phyloP scores from a whole-genome alignment of 2,888 invertebrate genomes.

The Archips crataeganus region DNA sequence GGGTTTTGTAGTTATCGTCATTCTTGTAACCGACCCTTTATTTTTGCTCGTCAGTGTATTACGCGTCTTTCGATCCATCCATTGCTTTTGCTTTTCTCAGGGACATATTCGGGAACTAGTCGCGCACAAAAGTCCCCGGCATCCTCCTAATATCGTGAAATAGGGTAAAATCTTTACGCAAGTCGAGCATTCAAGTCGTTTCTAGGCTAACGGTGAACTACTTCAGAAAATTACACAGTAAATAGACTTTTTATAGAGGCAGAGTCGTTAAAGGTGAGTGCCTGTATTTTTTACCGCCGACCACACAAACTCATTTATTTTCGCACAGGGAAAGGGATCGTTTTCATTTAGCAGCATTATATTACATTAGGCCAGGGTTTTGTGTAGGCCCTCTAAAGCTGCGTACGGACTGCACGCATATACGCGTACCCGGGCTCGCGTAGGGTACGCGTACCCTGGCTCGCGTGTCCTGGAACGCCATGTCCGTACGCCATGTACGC shows the following conservation, averaged over 20 bases:
- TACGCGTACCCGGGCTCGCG: too few relatives aligned
- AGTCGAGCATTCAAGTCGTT: background rate
- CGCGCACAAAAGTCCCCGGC: background rate
- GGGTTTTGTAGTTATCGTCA: too few relatives aligned
- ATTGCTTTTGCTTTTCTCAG: too few relatives aligned
- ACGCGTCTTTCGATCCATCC: too few relatives aligned
- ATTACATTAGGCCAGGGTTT: background rate
- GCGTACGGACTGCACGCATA: too few relatives aligned
- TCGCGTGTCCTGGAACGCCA: too few relatives aligned
- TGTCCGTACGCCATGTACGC: too few relatives aligned
- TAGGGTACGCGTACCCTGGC: too few relatives aligned
- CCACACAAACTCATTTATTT: conserved; percentile 7
- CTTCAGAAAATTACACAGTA: conserved; percentile 6
- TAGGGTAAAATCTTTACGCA: background rate
- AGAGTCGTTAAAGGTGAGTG: background rate
- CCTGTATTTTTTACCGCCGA: background rate
- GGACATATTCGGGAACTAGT: background rate
- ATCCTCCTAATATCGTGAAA: background rate
- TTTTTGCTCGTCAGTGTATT: too few relatives aligned
- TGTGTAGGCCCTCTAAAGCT: background rate
- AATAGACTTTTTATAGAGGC: conserved; percentile 12
- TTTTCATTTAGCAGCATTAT: background rate
- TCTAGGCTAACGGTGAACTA: background rate
- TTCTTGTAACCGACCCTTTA: too few relatives aligned
- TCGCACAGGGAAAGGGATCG: background rate